A percentile compares a stretch with the other conserved stretches of the same genome.
These are phyloP conservation scores for Osmerus mordax DNA, from an alignment of 2,113 vertebrate species.

Conservation along the genomic window DNA sequence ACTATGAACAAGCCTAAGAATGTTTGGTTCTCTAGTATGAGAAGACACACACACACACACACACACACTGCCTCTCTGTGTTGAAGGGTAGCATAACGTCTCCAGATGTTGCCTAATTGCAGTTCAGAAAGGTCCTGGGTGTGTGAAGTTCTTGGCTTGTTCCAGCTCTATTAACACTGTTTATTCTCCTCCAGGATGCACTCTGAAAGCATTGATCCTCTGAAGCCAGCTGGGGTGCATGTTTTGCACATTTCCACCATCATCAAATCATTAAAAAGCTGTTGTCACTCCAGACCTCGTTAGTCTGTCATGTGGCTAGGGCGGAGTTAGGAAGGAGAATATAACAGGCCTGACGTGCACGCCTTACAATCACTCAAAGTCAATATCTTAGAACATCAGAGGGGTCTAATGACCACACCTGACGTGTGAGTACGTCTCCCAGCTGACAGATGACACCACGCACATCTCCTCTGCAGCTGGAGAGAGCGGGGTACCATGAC, in stretches of 20 bases:
- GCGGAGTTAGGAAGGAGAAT: neutral
- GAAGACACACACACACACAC: neutral
- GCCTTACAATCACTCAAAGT: slow-evolving; percentile 17
- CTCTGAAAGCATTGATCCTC: slow-evolving; percentile 21
- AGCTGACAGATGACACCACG: neutral
- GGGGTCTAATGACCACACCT: slow-evolving; percentile 10
- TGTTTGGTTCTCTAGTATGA: neutral
- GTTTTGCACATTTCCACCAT: slow-evolving; percentile 40
- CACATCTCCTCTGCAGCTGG: neutral
- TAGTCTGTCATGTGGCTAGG: slow-evolving; percentile 23
- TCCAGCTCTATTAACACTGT: slow-evolving; percentile 29
- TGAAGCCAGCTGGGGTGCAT: slow-evolving; percentile 32
- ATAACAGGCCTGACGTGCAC: slow-evolving; percentile 13
- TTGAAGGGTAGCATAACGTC: slow-evolving; percentile 24
- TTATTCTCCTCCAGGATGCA: slow-evolving; percentile 35
- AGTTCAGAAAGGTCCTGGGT: slow-evolving; percentile 5
- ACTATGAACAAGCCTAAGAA: neutral
- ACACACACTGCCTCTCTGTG: neutral
- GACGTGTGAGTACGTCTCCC: neutral
- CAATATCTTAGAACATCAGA: slow-evolving; percentile 14
- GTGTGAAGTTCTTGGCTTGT: slow-evolving; percentile 16
- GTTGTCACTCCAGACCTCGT: slow-evolving; percentile 44
- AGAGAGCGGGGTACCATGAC: neutral
- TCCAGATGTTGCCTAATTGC: slow-evolving; percentile 32
- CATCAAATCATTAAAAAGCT: slow-evolving; percentile 38